Conservation (phyloP, 2,797 vertebrate species). For the Lepilemur ruficaudatus region DNA sequence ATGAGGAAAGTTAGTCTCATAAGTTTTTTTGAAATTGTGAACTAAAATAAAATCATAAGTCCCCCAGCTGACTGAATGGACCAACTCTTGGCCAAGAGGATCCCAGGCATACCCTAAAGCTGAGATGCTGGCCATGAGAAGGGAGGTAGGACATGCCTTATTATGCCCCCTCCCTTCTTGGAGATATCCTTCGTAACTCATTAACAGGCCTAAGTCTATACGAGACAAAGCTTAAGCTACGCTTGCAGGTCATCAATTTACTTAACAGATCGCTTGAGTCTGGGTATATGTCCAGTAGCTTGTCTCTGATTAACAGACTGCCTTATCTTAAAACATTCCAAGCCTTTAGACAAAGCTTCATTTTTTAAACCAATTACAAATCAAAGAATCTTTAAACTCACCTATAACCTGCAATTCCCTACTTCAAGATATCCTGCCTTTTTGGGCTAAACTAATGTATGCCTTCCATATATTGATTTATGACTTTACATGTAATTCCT, state of each 20-base stretch:
- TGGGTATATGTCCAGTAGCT: background rate
- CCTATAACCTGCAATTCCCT: background rate
- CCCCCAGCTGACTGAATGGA: background rate
- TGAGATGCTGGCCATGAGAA: background rate
- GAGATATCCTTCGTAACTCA: background rate
- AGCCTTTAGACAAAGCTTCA: background rate
- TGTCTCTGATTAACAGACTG: background rate
- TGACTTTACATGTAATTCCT: background rate
- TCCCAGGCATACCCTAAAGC: background rate
- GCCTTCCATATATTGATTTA: background rate
- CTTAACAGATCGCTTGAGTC: background rate
- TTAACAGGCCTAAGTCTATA: background rate
- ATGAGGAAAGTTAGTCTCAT: background rate
- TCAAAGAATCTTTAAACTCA: background rate
- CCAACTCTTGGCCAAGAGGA: background rate
- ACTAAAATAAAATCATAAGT: background rate
- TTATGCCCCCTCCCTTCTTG: background rate
- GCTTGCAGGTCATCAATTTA: background rate
- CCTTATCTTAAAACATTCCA: background rate
- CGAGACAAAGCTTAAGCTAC: background rate
- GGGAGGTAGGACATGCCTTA: background rate
- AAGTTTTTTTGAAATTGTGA: background rate
- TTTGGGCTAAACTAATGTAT: background rate
- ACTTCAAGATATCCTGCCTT: background rate
- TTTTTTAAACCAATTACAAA: background rate